These are phyloP conservation scores for Cardiocondyla obscurior DNA, from an alignment of 1,140 invertebrate species.

Conservation along the genomic window DNA sequence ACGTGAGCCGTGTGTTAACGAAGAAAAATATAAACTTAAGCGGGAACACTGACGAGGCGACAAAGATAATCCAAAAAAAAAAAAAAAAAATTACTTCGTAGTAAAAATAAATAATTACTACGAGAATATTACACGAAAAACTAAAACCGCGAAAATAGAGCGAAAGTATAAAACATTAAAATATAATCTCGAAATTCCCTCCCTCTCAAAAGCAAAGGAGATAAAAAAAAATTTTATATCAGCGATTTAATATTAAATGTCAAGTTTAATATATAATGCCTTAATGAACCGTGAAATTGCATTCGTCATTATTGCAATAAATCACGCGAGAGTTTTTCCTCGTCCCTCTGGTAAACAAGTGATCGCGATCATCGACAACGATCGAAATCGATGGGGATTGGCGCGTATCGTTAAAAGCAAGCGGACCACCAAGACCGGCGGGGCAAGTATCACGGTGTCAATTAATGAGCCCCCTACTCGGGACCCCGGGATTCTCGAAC, in stretches of 20 bases:
- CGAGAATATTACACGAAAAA: neutral
- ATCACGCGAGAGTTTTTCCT: conserved; percentile 12
- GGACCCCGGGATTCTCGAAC: conserved; percentile 31
- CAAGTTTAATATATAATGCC: neutral
- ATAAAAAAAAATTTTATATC: neutral
- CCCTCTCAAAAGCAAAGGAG: neutral
- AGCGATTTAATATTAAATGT: neutral
- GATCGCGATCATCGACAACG: conserved; percentile 51
- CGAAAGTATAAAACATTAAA: neutral
- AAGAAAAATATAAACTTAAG: neutral
- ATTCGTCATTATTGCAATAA: neutral
- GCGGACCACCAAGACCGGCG: conserved; percentile 79
- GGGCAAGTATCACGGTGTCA: conserved; percentile 79
- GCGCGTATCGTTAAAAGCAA: conserved; percentile 73
- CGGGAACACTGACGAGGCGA: neutral
- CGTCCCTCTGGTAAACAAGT: neutral
- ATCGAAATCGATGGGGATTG: conserved; percentile 66
- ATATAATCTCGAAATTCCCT: neutral
- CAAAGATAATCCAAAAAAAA: neutral
- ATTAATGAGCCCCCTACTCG: conserved; percentile 78
- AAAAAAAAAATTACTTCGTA: neutral
- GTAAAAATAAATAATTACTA: neutral
- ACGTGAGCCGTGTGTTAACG: neutral
- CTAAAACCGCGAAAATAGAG: neutral
- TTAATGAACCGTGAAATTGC: neutral